These are phyloP conservation scores for Amblyornis subalaris DNA, from an alignment of 2,113 vertebrate genomes.

Conservation along the genomic window DNA sequence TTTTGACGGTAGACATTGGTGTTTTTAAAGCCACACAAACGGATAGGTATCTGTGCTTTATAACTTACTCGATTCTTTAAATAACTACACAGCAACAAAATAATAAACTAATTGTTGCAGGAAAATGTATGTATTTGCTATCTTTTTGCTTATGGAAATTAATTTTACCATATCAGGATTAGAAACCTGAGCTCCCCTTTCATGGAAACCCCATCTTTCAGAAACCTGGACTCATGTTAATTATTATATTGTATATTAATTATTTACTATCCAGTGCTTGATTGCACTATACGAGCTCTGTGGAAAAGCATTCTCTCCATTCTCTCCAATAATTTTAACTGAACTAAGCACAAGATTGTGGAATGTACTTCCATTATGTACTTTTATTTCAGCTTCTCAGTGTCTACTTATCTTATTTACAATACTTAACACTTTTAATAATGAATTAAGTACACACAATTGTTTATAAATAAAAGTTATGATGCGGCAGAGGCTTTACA, in stretches of 20 bases:
- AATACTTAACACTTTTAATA: fast-evolving
- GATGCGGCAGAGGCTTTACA: neutral
- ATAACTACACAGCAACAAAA: neutral
- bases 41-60: neutral
- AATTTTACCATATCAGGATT: neutral
- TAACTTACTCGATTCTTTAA: neutral
- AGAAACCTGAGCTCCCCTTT: neutral
- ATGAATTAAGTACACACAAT: neutral
- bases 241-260: neutral
- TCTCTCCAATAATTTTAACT: neutral
- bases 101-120: neutral
- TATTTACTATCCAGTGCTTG: neutral
- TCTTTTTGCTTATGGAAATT: neutral
- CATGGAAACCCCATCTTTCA: neutral
- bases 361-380: neutral
- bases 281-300: fast-evolving
- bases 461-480: neutral
- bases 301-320: neutral
- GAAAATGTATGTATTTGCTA: neutral
- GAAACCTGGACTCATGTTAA: neutral
- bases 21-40: neutral
- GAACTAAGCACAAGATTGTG: neutral
- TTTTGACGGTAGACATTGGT: neutral
- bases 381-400: neutral
- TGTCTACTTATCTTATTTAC: neutral